Evolutionary conservation across 2,888 invertebrate genomes (phyloP), one percentile per base, ranked within the genome.

Genomic region (Panzeria rudis): DNA sequence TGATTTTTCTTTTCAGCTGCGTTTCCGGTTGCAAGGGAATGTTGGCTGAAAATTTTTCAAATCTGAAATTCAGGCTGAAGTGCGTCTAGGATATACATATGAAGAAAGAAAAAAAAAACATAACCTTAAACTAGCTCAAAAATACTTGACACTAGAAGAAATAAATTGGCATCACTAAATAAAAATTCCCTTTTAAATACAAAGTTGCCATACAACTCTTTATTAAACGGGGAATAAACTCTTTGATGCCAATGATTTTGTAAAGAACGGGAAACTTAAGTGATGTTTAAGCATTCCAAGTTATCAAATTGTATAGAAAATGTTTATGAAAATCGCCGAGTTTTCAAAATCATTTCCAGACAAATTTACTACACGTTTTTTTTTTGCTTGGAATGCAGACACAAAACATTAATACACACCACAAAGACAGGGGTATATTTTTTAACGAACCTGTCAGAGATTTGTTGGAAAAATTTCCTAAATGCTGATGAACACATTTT

Each of bases 391-490:
- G n/a, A 17, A 59, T 59, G 35, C 59, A 59, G 17, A 59, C 17
- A 59, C 35, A 32, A 0, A 17, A 59, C 5, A 17, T 59, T 59
- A 78, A 78, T 56, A 64, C 66, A 71, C 82, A 56, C 59, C 41
- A 66, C 52, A 59, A 25, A 38, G 44, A 59, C 41, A 54, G 61
- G 54, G 68, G 38, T 59, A 25, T 35, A 35, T 66, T 71, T 8
- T 32, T 32, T 59, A 68, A 76, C 84, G 78, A 83, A 86, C 92
- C 91, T 90, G 89, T 91, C 90, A 89, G 91, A 89, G 89, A 88
- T 81, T 88, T 87, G 62, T 89, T 90, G 90, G 69, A 88, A 88
- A 86, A 92, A 80, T 84, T 91, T 90, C 87, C 90, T 91, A 84
- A 91, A 89, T 82, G 89, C 88, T 82, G 88, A 84, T 84, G 89